Percentiles rank a stretch among this genome's conserved stretches.
phyloP scores from a whole-genome alignment of 2,113 vertebrate genomes.

The Tyto alba region DNA sequence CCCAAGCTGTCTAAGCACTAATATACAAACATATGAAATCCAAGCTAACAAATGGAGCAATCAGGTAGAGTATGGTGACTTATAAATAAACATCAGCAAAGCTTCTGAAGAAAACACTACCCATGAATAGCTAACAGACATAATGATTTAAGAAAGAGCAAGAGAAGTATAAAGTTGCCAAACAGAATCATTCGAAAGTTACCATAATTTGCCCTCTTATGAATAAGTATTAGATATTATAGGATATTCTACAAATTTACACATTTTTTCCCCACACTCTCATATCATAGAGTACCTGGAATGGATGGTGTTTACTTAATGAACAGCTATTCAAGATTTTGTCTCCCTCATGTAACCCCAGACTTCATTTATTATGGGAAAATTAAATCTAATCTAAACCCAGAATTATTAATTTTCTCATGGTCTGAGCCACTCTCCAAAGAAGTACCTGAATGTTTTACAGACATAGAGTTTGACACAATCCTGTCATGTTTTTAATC shows the following conservation, averaged over 20 bases:
- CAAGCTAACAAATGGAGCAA: not conserved
- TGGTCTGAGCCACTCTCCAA: not conserved
- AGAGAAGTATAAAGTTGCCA: not conserved
- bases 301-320: not conserved
- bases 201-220: not conserved
- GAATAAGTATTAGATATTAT: not conserved
- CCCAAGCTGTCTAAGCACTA: not conserved
- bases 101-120: not conserved
- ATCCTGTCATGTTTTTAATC: not conserved
- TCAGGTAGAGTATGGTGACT: not conserved
- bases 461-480: not conserved
- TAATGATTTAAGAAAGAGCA: not conserved
- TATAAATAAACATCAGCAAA: constrained; percentile 18
- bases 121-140: not conserved
- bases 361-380: not conserved
- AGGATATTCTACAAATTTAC: not conserved
- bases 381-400: not conserved
- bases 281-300: not conserved
- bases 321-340: not conserved
- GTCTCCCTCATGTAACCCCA: not conserved
- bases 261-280: not conserved
- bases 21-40: not conserved
- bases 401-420: not conserved
- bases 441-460: not conserved
- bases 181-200: not conserved